A percentile compares a stretch with the other conserved stretches of the same genome.
Conservation (phyloP, 2,888 invertebrate genomes). For the Brenthis daphne region DNA sequence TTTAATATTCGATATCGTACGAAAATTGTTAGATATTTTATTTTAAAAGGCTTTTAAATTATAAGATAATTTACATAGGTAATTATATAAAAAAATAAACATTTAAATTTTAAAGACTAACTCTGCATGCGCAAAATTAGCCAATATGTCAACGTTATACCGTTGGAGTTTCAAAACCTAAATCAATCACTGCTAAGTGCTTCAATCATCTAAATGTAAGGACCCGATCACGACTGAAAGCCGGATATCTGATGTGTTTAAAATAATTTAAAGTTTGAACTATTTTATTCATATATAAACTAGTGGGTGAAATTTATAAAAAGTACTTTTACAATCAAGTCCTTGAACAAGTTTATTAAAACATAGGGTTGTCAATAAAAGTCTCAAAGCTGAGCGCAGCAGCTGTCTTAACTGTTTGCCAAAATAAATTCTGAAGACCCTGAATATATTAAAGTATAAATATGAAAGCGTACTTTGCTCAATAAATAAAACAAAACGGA, state of each 20-base stretch:
- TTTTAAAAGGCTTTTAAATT: too few species aligned
- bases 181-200: slow-evolving; percentile 41
- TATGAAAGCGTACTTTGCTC: neutral
- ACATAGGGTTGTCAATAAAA: neutral
- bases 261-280: neutral
- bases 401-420: neutral
- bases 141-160: slow-evolving; percentile 38
- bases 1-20: neutral
- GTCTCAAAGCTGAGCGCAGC: neutral
- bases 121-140: slow-evolving; percentile 23
- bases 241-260: slow-evolving; percentile 27
- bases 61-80: too few species aligned
- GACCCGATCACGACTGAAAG: slow-evolving; percentile 36
- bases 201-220: slow-evolving; percentile 39
- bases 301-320: too few species aligned
- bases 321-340: too few species aligned
- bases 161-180: slow-evolving; percentile 38
- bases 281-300: too few species aligned
- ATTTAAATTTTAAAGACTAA: slow-evolving; percentile 21
- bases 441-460: neutral
- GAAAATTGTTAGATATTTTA: too few species aligned
- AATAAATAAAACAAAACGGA: slow-evolving; percentile 25
- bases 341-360: neutral
- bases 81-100: too few species aligned
- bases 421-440: neutral